These are phyloP conservation scores for Stictocephala bisonia DNA, from an alignment of 2,888 invertebrate species.

Conservation along the genomic window DNA sequence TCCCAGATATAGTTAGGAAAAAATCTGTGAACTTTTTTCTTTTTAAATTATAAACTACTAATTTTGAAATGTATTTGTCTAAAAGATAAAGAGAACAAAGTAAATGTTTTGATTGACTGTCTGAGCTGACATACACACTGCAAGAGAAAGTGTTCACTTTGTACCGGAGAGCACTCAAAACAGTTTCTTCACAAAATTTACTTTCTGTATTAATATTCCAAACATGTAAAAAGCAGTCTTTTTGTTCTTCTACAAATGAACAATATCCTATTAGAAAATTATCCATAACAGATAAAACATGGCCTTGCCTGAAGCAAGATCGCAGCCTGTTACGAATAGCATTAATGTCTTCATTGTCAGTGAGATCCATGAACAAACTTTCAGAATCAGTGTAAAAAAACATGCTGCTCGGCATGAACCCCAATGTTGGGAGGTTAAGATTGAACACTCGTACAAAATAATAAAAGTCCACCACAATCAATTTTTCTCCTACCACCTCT, in stretches of 20 bases:
- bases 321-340: constrained; percentile 12
- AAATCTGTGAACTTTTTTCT: constrained; percentile 11
- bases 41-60: constrained; percentile 12
- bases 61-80: constrained; percentile 16
- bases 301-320: constrained; percentile 8
- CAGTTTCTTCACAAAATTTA: constrained; percentile 12
- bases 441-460: constrained; percentile 23
- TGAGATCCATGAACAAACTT: not conserved
- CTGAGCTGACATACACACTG: constrained; percentile 8
- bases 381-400: constrained; percentile 25
- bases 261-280: constrained; percentile 8
- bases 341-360: not conserved
- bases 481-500: constrained; percentile 6
- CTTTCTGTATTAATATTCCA: constrained; percentile 13
- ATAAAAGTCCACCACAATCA: constrained; percentile 16
- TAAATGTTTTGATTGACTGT: not conserved
- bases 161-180: constrained; percentile 1
- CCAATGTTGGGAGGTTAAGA: constrained; percentile 1
- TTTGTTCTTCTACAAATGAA: constrained; percentile 3
- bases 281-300: not conserved
- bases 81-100: constrained; percentile 16
- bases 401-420: constrained; percentile 9
- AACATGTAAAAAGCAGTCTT: constrained; percentile 13
- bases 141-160: constrained; percentile 14
- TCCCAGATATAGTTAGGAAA: constrained; percentile 10